Evolutionary conservation across 2,888 invertebrate species (phyloP), one percentile per base, ranked within the genome.

Genomic region (Ichneumoninae sp.): DNA sequence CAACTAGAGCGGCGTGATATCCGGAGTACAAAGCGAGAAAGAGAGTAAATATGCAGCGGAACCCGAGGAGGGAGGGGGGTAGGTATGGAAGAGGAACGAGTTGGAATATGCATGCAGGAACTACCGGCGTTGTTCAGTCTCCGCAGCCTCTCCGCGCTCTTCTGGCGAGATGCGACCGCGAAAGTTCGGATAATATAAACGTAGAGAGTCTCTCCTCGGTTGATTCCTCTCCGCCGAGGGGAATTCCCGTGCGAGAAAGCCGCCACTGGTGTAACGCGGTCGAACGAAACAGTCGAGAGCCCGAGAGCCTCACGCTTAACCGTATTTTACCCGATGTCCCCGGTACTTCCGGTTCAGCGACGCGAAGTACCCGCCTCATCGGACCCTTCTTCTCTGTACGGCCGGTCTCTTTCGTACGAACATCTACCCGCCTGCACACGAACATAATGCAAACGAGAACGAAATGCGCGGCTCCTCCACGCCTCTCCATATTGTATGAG

Each of bases 311-410:
- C 40, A 19, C 76, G 81, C 66, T 83, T 87, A 88, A 86, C 83
- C 88, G 89, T 89, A 89, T 89, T 89, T 89, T 85, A 88, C 83
- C 83, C 85, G 77, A 85, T 88, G 86, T 87, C 88, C 44, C 44
- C 85, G 85, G 79, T 84, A 84, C 85, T 89, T 89, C 87, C 88
- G 89, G 83, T 71, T 84, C 68, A 85, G 71, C 63, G 71, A 83
- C 77, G 54, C 63, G 79, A 79, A 40, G 47, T 66, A 50, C 40
- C 40, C 40, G 40, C 40, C 40, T 40, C 40, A 40, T 40, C 40
- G 40, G 40, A 57, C 44, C 44, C 36, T 54, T 69, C 30, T 66
- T 66, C 8, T 44, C 68, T 71, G 54, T 77, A 57, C 47, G 50
- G 63, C 66, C 16, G 7, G 52, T 8, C 36, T 8, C 30, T 30